A percentile compares a stretch with the other conserved stretches of the same genome.
Conservation (phyloP, 1,140 invertebrate species). For the Glossosoma conforme region DNA sequence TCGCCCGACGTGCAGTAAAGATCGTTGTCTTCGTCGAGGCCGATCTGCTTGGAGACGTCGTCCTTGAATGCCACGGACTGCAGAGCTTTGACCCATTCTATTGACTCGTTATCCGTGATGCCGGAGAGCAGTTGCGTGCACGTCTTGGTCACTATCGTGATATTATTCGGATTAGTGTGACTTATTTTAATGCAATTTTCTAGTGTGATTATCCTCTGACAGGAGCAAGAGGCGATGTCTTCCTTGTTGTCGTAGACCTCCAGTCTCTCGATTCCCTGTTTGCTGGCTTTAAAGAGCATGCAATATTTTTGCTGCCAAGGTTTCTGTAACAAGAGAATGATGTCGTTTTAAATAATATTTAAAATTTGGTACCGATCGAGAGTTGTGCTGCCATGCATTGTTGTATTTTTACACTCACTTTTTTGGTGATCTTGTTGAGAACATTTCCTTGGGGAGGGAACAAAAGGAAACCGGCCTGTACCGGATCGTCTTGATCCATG, state of each 20-base stretch:
- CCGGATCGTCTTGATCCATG: constrained; percentile 63
- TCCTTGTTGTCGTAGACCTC: constrained; percentile 79
- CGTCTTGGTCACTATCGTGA: constrained; percentile 68
- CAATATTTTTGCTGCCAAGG: constrained; percentile 73
- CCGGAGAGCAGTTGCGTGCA: constrained; percentile 65
- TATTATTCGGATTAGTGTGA: constrained; percentile 55
- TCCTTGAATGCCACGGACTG: constrained; percentile 80
- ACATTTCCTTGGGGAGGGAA: constrained; percentile 62
- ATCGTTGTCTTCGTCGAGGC: constrained; percentile 81
- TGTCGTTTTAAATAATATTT: background rate
- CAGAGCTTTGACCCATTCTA: constrained; percentile 70
- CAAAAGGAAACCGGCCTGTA: constrained; percentile 62
- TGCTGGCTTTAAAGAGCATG: constrained; percentile 72
- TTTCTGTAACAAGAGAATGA: constrained; percentile 59
- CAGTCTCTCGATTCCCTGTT: constrained; percentile 74
- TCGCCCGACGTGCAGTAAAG: constrained; percentile 77
- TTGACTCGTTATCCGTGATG: constrained; percentile 63
- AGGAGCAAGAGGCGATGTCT: constrained; percentile 55
- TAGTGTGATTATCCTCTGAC: constrained; percentile 71
- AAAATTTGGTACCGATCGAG: constrained; percentile 1
- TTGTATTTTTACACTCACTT: constrained; percentile 38
- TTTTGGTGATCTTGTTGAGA: constrained; percentile 52
- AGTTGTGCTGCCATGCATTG: background rate
- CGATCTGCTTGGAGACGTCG: constrained; percentile 53
- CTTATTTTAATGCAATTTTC: constrained; percentile 84